Evolutionary conservation across 2,113 vertebrate species (phyloP).

Genomic region (Oreochromis tanganicae): DNA sequence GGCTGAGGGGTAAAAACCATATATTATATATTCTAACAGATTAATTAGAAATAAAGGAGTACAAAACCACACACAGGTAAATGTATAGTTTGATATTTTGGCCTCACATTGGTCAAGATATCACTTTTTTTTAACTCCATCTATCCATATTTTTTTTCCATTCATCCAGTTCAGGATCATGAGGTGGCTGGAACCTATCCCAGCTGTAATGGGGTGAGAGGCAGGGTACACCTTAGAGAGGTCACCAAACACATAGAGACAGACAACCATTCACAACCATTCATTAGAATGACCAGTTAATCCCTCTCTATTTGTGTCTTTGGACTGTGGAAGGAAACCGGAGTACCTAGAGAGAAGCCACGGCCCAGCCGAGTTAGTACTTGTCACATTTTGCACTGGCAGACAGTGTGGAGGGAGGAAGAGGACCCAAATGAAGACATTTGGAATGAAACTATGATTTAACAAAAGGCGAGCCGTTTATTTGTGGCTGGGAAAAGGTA

Average conservation of each 20-base stretch:
- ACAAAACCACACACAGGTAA: background rate
- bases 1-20: background rate
- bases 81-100: background rate
- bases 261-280: background rate
- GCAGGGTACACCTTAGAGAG: background rate
- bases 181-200: background rate
- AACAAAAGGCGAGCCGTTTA: background rate
- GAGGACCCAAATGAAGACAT: background rate
- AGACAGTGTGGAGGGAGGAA: background rate
- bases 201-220: fast-evolving
- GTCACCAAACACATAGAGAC: background rate
- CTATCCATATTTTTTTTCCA: background rate
- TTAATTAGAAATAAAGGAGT: background rate
- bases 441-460: background rate
- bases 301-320: background rate
- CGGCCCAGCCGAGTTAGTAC: fast-evolving
- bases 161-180: background rate
- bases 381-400: background rate
- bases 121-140: background rate
- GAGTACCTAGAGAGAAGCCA: background rate
- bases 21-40: background rate
- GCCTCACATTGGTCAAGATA: background rate
- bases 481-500: background rate
- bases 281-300: background rate
- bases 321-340: background rate